Evolutionary conservation across 2,888 invertebrate genomes (phyloP), one percentile per base, ranked within the genome.

Genomic region (Acanthopleura granulata): DNA sequence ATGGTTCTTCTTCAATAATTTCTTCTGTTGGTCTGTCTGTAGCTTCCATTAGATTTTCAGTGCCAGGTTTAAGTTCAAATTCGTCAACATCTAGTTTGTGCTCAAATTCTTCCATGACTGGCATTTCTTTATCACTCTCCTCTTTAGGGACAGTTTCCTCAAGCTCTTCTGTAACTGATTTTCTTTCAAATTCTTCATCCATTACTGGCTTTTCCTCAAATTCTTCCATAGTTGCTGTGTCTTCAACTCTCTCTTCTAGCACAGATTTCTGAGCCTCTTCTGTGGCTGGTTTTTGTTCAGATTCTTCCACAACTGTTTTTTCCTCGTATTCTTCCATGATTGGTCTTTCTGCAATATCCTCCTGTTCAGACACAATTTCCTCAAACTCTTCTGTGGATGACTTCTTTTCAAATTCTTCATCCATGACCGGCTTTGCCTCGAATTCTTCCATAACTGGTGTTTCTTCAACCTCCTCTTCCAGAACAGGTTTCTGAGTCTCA

Each of bases 1-100:
- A n/a, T n/a, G n/a, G n/a, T n/a, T 61, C 72, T 0, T 80, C 75
- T 15, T 49, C 61, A 1, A 30, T 57, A 16, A 22, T 9, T 14
- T 73, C 25, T n/a, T 51, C 62, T 62, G 3, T 62, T 62, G n/a
- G n/a, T n/a, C n/a, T n/a, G n/a, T n/a, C n/a, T n/a, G n/a, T n/a
- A n/a, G n/a, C n/a, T n/a, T n/a, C n/a, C n/a, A n/a, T n/a, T n/a
- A 62, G 40, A 6, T 40, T 9, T 40, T 40, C 9, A 6, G 40
- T 40, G 40, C 3, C 11, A 9, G 14, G 62, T 80, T 94, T 93
- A 81, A 94, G 91, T 88, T 95, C 95, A n/a, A 94, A 94, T 49
- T 95, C 94, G 72, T 30, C 73, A 62, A 49, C 16, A 51, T 76
- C 77, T 22, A 12, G 18, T 22, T 18, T n/a, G 1, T n/a, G 57